phyloP scores from a whole-genome alignment of 2,888 invertebrate species.

The Tetrapedia diversipes region DNA sequence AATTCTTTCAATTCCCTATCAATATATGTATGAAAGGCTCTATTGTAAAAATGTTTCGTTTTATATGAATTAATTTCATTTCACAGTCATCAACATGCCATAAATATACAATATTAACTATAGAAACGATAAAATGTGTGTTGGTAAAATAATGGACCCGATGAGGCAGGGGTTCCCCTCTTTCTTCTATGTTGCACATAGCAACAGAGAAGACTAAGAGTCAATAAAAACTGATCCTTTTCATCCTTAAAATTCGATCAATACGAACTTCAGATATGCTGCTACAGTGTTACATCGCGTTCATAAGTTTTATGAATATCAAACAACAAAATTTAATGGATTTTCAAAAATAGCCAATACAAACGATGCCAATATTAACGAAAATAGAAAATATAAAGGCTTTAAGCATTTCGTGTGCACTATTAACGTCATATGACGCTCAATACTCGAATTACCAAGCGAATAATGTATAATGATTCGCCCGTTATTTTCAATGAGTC shows the following conservation, averaged over 20 bases:
- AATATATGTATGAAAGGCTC: too few species aligned
- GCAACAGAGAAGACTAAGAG: slow-evolving; percentile 27
- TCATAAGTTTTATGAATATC: too few species aligned
- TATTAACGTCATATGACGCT: neutral
- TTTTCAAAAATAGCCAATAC: too few species aligned
- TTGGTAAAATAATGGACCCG: slow-evolving; percentile 23
- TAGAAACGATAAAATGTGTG: neutral
- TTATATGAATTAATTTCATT: neutral
- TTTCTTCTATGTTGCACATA: slow-evolving; percentile 28
- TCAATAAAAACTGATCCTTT: slow-evolving; percentile 52
- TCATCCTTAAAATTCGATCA: slow-evolving; percentile 46
- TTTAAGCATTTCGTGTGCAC: neutral
- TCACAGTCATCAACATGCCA: too few species aligned
- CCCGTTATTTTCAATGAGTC: slow-evolving; percentile 47
- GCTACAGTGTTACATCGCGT: too few species aligned
- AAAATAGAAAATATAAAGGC: too few species aligned
- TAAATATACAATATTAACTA: neutral
- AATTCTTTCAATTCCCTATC: too few species aligned
- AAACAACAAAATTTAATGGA: too few species aligned
- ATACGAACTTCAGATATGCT: slow-evolving; percentile 57
- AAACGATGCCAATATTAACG: too few species aligned
- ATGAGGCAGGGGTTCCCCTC: slow-evolving; percentile 10
- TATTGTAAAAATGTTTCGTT: neutral
- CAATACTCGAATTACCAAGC: neutral
- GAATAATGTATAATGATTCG: slow-evolving; percentile 12